Base-by-base conservation (phyloP, 2,797 vertebrate species). In the Peromyscus aztecus region DNA sequence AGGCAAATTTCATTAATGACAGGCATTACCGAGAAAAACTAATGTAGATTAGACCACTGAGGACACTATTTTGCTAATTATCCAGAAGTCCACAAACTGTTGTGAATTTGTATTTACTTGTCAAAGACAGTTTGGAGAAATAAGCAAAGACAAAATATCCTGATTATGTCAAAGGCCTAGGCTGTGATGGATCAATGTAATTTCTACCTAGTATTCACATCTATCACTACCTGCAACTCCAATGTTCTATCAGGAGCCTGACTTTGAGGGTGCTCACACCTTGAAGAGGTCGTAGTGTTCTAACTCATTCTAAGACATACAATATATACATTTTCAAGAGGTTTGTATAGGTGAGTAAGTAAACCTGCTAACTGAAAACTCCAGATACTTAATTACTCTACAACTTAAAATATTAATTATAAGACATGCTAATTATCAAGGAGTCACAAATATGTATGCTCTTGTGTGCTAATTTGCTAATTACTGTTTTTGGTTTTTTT, bases 41-140 rank as follows among this genome's bases (percentile, higher is more conserved):
- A 85, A 12, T 37, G 1, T 21, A 95, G 49, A 73, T 80, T 13
- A 92, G 77, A 89, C 4, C 75, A 55, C 6, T 83, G 27, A 89
- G 43, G 43, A 91, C 4, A 61, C 3, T 49, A 65, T 80, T 77
- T 49, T 91, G 14, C 61, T 92, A 94, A 88, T 71, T 81, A 93
- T 59, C 77, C 78, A 75, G 61, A 92, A 95, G 89, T 37, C 13
- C 55, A 94, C 1, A 37, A 16, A 46, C 4, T 67, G 27, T 5
- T 80, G 52, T 93, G 24, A n/a, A 86, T 87, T 95, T 73, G 19
- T 86, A 94, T 71, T 94, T 87, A 94, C 10, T 86, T 91, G 27
- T 73, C 19, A 95, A 63, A 91, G 61, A 8, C 75, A 96, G 17
- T 83, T 94, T 82, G 2, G 24, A 95, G 89, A 94, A 65, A 82